Conservation (phyloP, 1,140 invertebrate species). For the Sminthurinus signatus region DNA sequence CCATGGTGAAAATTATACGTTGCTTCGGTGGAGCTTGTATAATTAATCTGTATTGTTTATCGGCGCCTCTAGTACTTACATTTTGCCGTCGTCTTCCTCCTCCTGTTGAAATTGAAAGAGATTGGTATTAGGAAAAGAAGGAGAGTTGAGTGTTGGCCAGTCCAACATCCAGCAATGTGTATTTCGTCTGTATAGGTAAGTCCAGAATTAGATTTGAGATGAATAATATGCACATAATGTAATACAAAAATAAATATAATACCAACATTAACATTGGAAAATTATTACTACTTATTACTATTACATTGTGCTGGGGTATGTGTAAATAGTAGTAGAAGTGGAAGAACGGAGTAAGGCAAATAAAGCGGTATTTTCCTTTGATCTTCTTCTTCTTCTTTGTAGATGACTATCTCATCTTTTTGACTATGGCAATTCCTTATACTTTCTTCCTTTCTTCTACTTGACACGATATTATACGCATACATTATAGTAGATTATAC, state of each 20-base stretch:
- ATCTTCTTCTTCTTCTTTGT: background rate
- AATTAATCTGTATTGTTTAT: slow-evolving; percentile 41
- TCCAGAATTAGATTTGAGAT: no score
- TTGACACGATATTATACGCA: background rate
- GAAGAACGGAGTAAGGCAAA: background rate
- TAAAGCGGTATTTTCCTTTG: slow-evolving; percentile 7
- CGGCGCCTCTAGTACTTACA: slow-evolving; percentile 38
- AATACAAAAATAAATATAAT: no score
- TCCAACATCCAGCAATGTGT: background rate
- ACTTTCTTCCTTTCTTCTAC: background rate
- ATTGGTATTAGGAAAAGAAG: background rate
- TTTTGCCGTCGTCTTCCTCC: no score
- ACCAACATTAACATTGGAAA: no score
- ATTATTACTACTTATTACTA: background rate
- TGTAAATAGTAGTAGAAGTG: background rate
- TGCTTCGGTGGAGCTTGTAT: slow-evolving; percentile 21
- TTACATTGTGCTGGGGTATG: background rate
- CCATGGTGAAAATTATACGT: slow-evolving; percentile 30
- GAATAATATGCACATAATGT: no score
- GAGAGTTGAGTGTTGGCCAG: background rate
- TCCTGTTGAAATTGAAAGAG: no score
- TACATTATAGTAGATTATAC: background rate
- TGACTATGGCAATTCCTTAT: background rate
- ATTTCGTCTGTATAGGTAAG: no score
- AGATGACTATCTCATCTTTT: background rate